phyloP scores from a whole-genome alignment of 2,797 vertebrate genomes.

The Morelia viridis region DNA sequence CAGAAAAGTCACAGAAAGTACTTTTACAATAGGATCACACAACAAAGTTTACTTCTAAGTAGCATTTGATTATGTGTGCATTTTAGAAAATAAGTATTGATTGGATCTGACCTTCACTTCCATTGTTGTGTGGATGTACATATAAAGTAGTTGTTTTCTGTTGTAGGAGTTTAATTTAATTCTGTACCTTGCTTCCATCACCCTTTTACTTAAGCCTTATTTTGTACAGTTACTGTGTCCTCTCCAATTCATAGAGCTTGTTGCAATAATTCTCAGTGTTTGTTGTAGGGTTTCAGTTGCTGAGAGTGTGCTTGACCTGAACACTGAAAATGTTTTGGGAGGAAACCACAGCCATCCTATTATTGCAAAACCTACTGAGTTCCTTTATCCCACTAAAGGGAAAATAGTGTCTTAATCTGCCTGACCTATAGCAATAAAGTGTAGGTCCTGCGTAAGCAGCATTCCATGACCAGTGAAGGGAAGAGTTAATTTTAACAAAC shows the following conservation, averaged over 20 bases:
- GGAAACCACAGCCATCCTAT: background rate
- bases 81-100: background rate
- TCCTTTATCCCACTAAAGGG: slow-evolving; percentile 31
- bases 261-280: rapidly evolving
- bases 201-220: background rate
- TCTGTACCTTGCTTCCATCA: background rate
- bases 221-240: background rate
- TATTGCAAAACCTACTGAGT: slow-evolving; percentile 1
- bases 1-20: background rate
- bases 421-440: background rate
- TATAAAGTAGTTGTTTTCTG: background rate
- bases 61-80: background rate
- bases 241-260: background rate
- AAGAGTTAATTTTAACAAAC: slow-evolving; percentile 30
- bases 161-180: background rate
- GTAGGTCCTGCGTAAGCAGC: background rate
- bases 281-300: background rate
- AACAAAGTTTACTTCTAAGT: background rate
- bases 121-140: background rate
- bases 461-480: slow-evolving; percentile 19
- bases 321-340: slow-evolving; percentile 13
- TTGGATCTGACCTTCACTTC: background rate
- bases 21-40: background rate
- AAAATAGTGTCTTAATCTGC: slow-evolving; percentile 5
- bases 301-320: slow-evolving; percentile 33